Evolutionary conservation across 2,797 vertebrate species (phyloP), one percentile per base, ranked within the genome.

Genomic region (Sebastes paucispinis): DNA sequence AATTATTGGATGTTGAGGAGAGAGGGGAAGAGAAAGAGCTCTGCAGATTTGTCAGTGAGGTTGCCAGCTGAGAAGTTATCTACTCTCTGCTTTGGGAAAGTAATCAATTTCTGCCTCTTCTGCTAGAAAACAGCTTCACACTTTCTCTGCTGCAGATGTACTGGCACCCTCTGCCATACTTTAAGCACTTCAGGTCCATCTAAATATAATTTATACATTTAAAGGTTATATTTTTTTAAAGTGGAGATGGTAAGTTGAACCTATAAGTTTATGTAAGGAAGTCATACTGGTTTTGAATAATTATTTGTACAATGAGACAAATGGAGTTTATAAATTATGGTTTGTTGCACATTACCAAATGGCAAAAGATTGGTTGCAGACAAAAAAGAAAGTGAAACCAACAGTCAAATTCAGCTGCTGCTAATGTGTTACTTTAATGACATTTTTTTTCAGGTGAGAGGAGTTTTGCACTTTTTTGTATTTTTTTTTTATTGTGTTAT

Each of bases 31-130:
- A 72, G 73, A 77, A 70, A 75, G 69, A 32, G 62, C 69, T 76
- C 75, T 87, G 82, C 75, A 81, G 73, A 87, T 84, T 86, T 77
- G 73, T 87, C 80, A 67, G 87, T 74, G 14, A 67, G 60, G 79
- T 80, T 90, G 86, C 84, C 87, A 90, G 81, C 82, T 88, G 80
- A 84, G 82, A 82, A 87, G 77, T 86, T 92, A 85, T 90, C 88
- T 88, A 78, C 81, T 76, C 79, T 83, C 77, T 69, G 77, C 87
- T 79, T 81, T 66, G 52, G 74, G 83, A 90, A 81, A 83, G 65
- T 81, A 89, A 92, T 93, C 91, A 91, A 93, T 93, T 82, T 80
- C 67, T 74, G 79, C 75, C 80, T 89, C 79, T 75, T 85, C 85
- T 84, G 80, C 76, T 76, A 8, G 76, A 89, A 88, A 92, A 82